These are phyloP conservation scores for Podocnemis expansa DNA, from an alignment of 2,113 vertebrate species.

Conservation along the genomic window DNA sequence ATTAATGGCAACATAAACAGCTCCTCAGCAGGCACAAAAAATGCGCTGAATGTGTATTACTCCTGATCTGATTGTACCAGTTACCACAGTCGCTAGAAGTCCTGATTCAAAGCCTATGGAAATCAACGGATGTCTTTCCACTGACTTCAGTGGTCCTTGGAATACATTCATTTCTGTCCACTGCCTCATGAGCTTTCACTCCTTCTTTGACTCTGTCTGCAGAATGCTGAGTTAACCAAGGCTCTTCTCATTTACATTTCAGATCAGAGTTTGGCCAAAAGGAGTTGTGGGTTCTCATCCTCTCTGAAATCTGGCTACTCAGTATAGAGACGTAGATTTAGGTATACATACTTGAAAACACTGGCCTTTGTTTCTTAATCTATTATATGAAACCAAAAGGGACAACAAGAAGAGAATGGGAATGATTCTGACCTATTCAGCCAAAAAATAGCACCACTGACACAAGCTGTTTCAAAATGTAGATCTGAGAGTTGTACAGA, in stretches of 20 bases:
- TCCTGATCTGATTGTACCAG: not conserved
- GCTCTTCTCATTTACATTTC: not conserved
- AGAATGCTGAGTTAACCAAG: not conserved
- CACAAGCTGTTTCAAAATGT: not conserved
- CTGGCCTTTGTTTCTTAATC: not conserved
- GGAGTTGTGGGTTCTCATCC: not conserved
- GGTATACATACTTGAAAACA: not conserved
- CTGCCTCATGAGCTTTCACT: not conserved
- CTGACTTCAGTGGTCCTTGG: not conserved
- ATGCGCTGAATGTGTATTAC: not conserved
- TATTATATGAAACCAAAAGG: not conserved
- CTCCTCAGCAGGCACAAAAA: conserved; percentile 12
- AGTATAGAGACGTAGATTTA: not conserved
- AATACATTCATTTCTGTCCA: not conserved
- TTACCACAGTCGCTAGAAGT: not conserved
- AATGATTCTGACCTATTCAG: not conserved
- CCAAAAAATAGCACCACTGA: not conserved
- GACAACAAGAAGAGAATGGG: not conserved
- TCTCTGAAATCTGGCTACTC: not conserved
- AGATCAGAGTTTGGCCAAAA: not conserved
- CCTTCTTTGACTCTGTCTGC: not conserved
- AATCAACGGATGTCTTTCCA: not conserved
- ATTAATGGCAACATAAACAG: conserved; percentile 44
- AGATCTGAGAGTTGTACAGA: not conserved
- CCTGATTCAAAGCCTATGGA: not conserved